phyloP scores from a whole-genome alignment of 2,888 invertebrate species.

The Aleiodes leptofemur region DNA sequence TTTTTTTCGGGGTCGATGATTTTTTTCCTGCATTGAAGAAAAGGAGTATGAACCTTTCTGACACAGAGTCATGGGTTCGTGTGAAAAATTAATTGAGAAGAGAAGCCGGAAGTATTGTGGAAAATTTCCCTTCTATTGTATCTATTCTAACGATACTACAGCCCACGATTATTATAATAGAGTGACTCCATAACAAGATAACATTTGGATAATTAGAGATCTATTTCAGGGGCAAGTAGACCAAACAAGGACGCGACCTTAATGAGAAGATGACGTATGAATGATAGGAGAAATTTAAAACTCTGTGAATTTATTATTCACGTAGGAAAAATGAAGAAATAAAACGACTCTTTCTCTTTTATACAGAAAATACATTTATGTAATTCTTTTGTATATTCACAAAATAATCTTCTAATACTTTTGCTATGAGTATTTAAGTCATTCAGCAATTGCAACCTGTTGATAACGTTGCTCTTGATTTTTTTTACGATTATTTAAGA shows the following conservation, averaged over 20 bases:
- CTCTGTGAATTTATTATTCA: neutral
- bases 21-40: conserved; percentile 24
- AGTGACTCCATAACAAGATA: conserved; percentile 60
- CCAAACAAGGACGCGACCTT: conserved; percentile 71
- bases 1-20: conserved; percentile 42
- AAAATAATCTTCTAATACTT: conserved; percentile 2
- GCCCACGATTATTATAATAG: conserved; percentile 16
- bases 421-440: conserved; percentile 32
- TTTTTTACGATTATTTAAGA: conserved; percentile 45
- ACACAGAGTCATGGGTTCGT: conserved; percentile 18
- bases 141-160: conserved; percentile 34
- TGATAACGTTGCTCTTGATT: conserved; percentile 36
- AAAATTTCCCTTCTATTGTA: conserved; percentile 63
- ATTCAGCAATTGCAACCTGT: conserved; percentile 44
- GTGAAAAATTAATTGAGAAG: neutral
- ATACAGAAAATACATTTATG: neutral
- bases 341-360: conserved; percentile 36
- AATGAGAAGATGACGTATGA: conserved; percentile 60
- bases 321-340: conserved; percentile 6
- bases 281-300: conserved; percentile 31
- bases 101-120: conserved; percentile 61
- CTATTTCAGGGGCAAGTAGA: conserved; percentile 62
- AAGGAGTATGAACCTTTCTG: conserved; percentile 13
- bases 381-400: neutral
- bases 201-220: conserved; percentile 66